A percentile compares a stretch with the other conserved stretches of the same genome.
phyloP scores from a whole-genome alignment of 1,140 invertebrate genomes.

The Agraylea sexmaculata region DNA sequence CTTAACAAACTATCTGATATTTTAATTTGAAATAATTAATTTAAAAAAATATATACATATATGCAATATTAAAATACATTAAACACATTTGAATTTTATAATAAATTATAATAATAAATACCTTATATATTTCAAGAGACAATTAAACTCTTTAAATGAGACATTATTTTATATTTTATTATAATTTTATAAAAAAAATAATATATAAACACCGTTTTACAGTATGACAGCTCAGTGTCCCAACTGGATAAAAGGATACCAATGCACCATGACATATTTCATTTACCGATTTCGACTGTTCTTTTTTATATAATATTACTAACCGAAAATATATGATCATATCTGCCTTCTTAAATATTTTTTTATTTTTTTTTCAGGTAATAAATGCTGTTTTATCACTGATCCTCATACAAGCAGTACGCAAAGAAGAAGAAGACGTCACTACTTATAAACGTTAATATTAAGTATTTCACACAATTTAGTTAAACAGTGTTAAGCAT shows the following conservation, averaged over 20 bases:
- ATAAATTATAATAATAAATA: neutral
- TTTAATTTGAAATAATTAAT: no score
- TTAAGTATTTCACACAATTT: no score
- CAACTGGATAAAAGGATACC: no score
- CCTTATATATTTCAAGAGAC: neutral
- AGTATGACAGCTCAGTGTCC: neutral
- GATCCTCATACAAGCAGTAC: conserved; percentile 54
- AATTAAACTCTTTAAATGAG: neutral
- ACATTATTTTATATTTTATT: conserved; percentile 1
- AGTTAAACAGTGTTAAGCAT: no score
- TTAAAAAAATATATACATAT: no score
- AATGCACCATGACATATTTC: no score
- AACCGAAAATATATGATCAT: conserved; percentile 14
- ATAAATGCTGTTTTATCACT: conserved; percentile 52
- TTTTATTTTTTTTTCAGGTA: conserved; percentile 40
- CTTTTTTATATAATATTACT: no score
- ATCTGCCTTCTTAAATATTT: conserved; percentile 17
- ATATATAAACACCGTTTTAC: neutral
- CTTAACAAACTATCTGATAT: no score
- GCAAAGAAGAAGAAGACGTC: conserved; percentile 55
- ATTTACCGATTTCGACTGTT: no score
- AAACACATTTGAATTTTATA: neutral
- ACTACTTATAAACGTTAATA: conserved; percentile 34
- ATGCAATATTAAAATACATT: no score
- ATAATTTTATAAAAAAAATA: neutral